phyloP scores from a whole-genome alignment of 2,113 vertebrate genomes.

The Archocentrus centrarchus region DNA sequence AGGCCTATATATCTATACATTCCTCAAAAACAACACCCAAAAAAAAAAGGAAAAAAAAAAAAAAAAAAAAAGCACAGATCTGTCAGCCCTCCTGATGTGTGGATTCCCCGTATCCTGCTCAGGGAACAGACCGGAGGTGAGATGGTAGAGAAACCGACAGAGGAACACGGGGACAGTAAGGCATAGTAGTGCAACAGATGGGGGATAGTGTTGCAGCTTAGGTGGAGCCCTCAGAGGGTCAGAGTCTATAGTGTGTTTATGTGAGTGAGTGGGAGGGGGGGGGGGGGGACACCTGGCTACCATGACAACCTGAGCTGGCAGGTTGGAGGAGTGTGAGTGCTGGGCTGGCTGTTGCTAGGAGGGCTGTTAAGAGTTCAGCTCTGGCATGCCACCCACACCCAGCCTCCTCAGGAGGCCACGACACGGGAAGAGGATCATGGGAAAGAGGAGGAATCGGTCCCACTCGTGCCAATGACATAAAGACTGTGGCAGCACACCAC shows the following conservation, averaged over 20 bases:
- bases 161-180: slow-evolving; percentile 71
- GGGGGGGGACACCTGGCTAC: slow-evolving; percentile 77
- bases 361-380: slow-evolving; percentile 63
- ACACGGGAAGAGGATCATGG: slow-evolving; percentile 59
- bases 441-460: slow-evolving; percentile 63
- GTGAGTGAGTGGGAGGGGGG: background rate
- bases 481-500: slow-evolving; percentile 45
- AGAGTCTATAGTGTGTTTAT: slow-evolving; percentile 26
- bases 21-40: slow-evolving; percentile 57
- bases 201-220: slow-evolving; percentile 77
- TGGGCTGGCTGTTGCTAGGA: slow-evolving; percentile 70
- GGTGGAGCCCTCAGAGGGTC: slow-evolving; percentile 74
- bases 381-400: slow-evolving; percentile 71
- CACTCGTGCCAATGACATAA: slow-evolving; percentile 63
- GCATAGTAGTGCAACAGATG: slow-evolving; percentile 81
- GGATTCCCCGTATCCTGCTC: slow-evolving; percentile 55
- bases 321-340: slow-evolving; percentile 60
- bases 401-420: slow-evolving; percentile 30
- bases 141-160: slow-evolving; percentile 16
- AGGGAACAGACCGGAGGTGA: slow-evolving; percentile 30
- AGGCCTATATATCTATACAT: slow-evolving; percentile 74
- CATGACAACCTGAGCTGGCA: slow-evolving; percentile 72
- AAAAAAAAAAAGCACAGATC: slow-evolving; percentile 13
- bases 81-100: slow-evolving; percentile 41
- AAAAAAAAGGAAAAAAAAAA: background rate